These are phyloP conservation scores for Cistogaster globosa DNA, from an alignment of 2,888 invertebrate species.

Conservation along the genomic window DNA sequence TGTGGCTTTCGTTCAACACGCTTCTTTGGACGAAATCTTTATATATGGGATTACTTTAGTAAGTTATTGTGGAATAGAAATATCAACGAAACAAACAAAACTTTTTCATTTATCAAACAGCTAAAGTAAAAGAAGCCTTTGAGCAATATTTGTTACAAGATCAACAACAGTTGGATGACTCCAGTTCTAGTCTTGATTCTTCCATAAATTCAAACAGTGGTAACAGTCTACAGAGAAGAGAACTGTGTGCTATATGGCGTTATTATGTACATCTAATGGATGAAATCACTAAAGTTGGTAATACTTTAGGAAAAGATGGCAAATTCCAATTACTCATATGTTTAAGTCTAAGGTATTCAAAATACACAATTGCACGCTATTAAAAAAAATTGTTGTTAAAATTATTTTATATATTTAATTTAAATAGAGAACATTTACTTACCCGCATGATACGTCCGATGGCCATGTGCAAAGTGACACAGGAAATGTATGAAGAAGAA, in stretches of 20 bases:
- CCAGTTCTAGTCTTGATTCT: conserved; percentile 79
- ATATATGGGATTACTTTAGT: conserved; percentile 99
- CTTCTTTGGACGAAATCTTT: conserved; percentile 96
- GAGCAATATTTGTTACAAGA: conserved; percentile 85
- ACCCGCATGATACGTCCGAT: conserved; percentile 96
- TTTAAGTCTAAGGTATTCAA: conserved; percentile 93
- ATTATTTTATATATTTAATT: background rate
- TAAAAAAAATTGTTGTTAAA: conserved; percentile 40
- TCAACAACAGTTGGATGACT: conserved; percentile 76
- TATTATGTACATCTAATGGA: conserved; percentile 95
- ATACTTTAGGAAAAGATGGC: conserved; percentile 94
- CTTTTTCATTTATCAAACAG: conserved; percentile 69
- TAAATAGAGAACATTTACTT: conserved; percentile 91
- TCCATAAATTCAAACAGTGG: conserved; percentile 76
- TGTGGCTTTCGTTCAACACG: conserved; percentile 96
- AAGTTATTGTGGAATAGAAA: conserved; percentile 77
- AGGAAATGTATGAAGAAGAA: conserved; percentile 97
- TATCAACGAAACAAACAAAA: background rate
- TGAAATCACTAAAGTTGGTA: conserved; percentile 93
- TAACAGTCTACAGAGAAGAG: conserved; percentile 80
- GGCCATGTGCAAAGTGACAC: conserved; percentile 93
- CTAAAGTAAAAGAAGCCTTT: conserved; percentile 88
- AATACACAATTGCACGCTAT: background rate
- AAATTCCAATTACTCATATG: conserved; percentile 99
- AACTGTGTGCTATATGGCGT: conserved; percentile 90